These are phyloP conservation scores for Sebastes schlegelii DNA, from an alignment of 2,113 vertebrate species.

Conservation along the genomic window DNA sequence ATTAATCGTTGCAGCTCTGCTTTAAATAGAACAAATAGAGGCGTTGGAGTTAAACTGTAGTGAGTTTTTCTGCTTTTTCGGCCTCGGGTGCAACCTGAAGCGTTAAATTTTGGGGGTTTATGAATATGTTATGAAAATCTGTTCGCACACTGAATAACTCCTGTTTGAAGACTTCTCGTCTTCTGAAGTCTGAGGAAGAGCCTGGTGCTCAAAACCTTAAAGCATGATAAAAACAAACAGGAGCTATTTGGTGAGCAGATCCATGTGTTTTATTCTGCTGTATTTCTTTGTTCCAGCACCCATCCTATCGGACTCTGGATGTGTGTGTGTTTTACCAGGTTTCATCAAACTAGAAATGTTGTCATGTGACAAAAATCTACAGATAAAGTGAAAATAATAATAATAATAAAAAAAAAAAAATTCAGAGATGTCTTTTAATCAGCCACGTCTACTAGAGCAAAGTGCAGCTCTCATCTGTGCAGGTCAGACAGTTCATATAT, in stretches of 20 bases:
- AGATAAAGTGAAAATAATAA: neutral
- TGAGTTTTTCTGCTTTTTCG: neutral
- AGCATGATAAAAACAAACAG: too few species aligned
- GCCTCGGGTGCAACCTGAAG: neutral
- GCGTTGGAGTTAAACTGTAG: neutral
- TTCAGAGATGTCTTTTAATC: neutral
- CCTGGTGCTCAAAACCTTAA: too few species aligned
- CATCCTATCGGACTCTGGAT: too few species aligned
- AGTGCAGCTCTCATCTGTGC: neutral
- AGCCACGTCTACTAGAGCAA: neutral
- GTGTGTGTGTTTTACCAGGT: too few species aligned
- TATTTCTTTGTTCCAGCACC: too few species aligned
- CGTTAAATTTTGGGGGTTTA: neutral
- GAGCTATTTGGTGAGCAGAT: too few species aligned
- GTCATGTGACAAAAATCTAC: neutral
- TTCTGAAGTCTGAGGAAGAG: too few species aligned
- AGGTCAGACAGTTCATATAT: constrained; percentile 20
- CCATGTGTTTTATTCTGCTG: too few species aligned
- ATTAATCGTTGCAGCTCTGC: too few species aligned
- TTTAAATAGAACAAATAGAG: neutral
- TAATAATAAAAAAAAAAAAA: too few species aligned
- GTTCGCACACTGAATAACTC: too few species aligned
- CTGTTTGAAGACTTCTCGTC: too few species aligned
- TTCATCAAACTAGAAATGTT: neutral
- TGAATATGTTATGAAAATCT: neutral